Evolutionary conservation across 37 sponge, comb jelly and placozoan species (phyloP).

Genomic region (Tethya wilhelma): DNA sequence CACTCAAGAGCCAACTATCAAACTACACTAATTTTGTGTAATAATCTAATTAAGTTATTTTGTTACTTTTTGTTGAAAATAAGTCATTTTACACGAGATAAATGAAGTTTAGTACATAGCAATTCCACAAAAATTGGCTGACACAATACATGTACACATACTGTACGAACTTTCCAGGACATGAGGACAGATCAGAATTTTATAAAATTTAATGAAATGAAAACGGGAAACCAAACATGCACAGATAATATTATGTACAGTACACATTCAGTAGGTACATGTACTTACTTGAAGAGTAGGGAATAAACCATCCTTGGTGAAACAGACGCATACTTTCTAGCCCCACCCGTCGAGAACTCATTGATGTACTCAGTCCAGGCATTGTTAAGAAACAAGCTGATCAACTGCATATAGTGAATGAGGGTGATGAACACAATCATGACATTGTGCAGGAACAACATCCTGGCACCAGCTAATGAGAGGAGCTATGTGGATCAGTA

Average conservation of each 20-base stretch:
- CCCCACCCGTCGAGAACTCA: constrained; percentile 17
- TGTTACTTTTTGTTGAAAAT: no score
- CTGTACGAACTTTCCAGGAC: no score
- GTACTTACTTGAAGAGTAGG: constrained; percentile 68
- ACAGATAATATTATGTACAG: not conserved
- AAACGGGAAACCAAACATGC: not conserved
- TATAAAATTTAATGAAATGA: not conserved
- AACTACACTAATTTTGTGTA: no score
- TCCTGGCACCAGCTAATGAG: no score
- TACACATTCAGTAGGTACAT: not conserved
- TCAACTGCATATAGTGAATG: constrained; percentile 36
- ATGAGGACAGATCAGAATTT: no score
- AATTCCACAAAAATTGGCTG: no score
- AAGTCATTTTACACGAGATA: no score
- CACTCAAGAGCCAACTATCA: no score
- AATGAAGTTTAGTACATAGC: no score
- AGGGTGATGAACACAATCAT: not conserved
- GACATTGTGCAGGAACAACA: not conserved
- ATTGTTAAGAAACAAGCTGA: constrained; percentile 57
- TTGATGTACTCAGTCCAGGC: constrained; percentile 75
- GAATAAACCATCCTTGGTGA: constrained; percentile 56
- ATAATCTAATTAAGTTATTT: no score
- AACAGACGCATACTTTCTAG: constrained; percentile 62
- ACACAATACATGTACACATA: no score
- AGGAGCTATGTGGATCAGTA: no score